These are phyloP conservation scores for Chymomyza procnemis DNA, from an alignment of 2,888 invertebrate species.

Conservation along the genomic window DNA sequence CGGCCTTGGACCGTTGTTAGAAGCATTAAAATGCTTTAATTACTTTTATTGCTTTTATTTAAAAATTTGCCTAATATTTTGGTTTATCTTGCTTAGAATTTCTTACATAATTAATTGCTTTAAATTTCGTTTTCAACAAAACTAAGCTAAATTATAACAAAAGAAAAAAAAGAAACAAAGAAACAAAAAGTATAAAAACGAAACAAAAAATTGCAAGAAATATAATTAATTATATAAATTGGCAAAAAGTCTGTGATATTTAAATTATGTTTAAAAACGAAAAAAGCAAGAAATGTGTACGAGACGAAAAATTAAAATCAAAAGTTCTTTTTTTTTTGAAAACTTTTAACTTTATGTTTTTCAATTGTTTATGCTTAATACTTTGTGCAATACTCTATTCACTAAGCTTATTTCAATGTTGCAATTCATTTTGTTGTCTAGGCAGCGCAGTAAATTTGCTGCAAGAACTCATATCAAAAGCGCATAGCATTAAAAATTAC, in stretches of 20 bases:
- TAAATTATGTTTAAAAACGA: conserved; percentile 45
- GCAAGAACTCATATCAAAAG: conserved; percentile 65
- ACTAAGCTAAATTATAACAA: background rate
- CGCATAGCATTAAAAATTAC: conserved; percentile 51
- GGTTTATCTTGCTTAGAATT: too few species aligned
- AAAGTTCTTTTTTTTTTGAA: background rate
- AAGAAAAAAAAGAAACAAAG: background rate
- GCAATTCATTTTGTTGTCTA: background rate
- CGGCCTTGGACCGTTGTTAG: background rate
- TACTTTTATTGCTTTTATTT: too few species aligned
- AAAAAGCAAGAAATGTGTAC: background rate
- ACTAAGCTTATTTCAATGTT: background rate
- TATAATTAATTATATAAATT: conserved; percentile 65
- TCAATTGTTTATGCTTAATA: conserved; percentile 26
- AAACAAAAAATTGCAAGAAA: too few species aligned
- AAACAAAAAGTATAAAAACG: conserved; percentile 32
- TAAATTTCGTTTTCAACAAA: background rate
- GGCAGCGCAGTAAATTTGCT: background rate
- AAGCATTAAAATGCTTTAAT: background rate
- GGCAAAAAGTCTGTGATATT: conserved; percentile 74
- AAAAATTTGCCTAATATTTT: too few species aligned
- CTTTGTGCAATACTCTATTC: conserved; percentile 58
- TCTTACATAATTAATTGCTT: too few species aligned
- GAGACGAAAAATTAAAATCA: background rate
- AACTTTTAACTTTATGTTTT: background rate